Evolutionary conservation across 2,888 invertebrate species (phyloP).

Genomic region (Deroplatys truncata): DNA sequence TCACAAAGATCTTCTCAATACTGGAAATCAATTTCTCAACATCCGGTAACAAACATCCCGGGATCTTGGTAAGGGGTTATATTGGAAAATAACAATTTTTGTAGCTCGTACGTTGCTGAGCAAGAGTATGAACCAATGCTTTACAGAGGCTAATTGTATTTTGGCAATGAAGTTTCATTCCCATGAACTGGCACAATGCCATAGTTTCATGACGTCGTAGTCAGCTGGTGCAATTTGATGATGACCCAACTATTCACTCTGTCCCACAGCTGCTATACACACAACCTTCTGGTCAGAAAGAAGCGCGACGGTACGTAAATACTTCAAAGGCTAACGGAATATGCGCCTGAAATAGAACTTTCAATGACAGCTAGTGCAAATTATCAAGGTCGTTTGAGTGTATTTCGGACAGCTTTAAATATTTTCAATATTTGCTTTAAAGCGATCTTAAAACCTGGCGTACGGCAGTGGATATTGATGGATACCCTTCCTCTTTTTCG

Average conservation of each 20-base stretch:
- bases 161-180: neutral
- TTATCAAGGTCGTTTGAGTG: neutral
- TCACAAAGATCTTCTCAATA: too few relatives aligned
- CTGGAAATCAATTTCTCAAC: too few relatives aligned
- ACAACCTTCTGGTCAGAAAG: neutral
- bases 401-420: neutral
- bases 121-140: neutral
- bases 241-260: neutral
- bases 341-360: neutral
- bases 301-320: neutral
- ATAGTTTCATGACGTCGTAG: neutral
- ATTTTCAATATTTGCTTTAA: neutral
- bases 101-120: too few relatives aligned
- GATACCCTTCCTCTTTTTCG: too few relatives aligned
- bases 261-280: neutral
- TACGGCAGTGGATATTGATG: too few relatives aligned
- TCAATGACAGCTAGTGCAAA: neutral
- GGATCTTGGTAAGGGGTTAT: too few relatives aligned
- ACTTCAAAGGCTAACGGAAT: neutral
- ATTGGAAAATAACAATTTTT: too few relatives aligned
- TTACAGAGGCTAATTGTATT: neutral
- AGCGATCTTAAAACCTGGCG: too few relatives aligned
- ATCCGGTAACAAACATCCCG: too few relatives aligned
- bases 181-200: neutral
- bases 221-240: neutral